These are phyloP conservation scores for Psittacula derbiana DNA, from an alignment of 2,797 vertebrate species.

Conservation along the genomic window DNA sequence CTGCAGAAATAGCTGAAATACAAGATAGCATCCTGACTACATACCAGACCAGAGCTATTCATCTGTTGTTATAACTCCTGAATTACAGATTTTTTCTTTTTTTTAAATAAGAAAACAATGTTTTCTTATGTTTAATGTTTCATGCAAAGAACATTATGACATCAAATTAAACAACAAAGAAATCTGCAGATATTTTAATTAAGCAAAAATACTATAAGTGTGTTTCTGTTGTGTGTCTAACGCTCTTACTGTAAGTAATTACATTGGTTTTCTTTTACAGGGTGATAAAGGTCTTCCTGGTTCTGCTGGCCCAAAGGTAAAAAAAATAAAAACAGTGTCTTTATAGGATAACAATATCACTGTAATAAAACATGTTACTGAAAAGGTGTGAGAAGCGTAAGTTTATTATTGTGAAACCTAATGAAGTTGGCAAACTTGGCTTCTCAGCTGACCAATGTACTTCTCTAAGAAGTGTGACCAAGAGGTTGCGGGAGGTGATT, in stretches of 20 bases:
- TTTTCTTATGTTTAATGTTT: neutral
- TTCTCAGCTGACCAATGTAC: neutral
- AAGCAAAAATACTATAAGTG: neutral
- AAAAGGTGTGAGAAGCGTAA: neutral
- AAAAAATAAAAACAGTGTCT: neutral
- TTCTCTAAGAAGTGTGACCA: neutral
- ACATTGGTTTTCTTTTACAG: conserved; percentile 70
- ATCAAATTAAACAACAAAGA: neutral
- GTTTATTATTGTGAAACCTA: neutral
- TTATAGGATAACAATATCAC: neutral
- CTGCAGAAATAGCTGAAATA: neutral
- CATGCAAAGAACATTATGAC: neutral
- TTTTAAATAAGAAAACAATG: neutral
- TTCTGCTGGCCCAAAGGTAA: conserved; percentile 84
- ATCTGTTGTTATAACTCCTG: neutral
- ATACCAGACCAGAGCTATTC: neutral
- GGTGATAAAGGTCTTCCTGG: conserved; percentile 84
- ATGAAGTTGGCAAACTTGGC: neutral
- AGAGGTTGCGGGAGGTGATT: fast-evolving
- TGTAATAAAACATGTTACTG: neutral
- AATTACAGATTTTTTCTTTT: neutral
- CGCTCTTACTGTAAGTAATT: neutral
- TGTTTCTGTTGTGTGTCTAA: neutral
- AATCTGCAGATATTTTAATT: neutral
- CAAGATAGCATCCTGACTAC: neutral